Percentiles rank a stretch among this genome's conserved stretches.
Evolutionary conservation across 1,140 invertebrate species (phyloP).

Genomic region (Oryzaephilus surinamensis): DNA sequence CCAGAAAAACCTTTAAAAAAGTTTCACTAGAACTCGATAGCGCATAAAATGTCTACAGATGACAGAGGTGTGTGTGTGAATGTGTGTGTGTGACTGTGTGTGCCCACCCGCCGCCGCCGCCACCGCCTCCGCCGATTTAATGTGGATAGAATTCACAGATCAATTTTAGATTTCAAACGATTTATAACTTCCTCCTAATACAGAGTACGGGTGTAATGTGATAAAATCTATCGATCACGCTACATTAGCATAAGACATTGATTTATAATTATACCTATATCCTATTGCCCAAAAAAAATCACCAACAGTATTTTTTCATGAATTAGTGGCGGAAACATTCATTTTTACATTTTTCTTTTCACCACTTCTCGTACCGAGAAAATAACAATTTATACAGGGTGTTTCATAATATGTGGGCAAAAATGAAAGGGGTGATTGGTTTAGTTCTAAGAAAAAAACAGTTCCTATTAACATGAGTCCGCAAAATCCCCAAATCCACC

Average conservation of each 20-base stretch:
- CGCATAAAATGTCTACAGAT: constrained; percentile 25
- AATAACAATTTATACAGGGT: too few relatives aligned
- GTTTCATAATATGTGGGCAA: too few relatives aligned
- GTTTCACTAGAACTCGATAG: constrained; percentile 21
- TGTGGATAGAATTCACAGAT: constrained; percentile 32
- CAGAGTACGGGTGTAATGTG: constrained; percentile 19
- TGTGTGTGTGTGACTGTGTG: too few relatives aligned
- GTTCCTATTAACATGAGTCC: too few relatives aligned
- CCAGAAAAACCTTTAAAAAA: constrained; percentile 24
- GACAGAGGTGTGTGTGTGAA: constrained; percentile 28
- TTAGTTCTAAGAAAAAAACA: too few relatives aligned
- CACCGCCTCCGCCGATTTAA: constrained; percentile 29
- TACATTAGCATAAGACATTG: constrained; percentile 35
- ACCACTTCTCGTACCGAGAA: too few relatives aligned
- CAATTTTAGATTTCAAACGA: constrained; percentile 36
- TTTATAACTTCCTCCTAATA: constrained; percentile 36
- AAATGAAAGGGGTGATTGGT: too few relatives aligned
- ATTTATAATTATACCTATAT: constrained; percentile 35
- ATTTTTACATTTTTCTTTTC: too few relatives aligned
- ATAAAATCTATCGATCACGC: constrained; percentile 33
- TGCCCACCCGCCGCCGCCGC: not conserved
- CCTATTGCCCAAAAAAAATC: too few relatives aligned
- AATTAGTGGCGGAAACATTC: too few relatives aligned
- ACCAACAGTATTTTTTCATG: too few relatives aligned
- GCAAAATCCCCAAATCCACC: too few relatives aligned